Base-by-base conservation (phyloP, 2,888 invertebrate species). In the Galeruca laticollis region DNA sequence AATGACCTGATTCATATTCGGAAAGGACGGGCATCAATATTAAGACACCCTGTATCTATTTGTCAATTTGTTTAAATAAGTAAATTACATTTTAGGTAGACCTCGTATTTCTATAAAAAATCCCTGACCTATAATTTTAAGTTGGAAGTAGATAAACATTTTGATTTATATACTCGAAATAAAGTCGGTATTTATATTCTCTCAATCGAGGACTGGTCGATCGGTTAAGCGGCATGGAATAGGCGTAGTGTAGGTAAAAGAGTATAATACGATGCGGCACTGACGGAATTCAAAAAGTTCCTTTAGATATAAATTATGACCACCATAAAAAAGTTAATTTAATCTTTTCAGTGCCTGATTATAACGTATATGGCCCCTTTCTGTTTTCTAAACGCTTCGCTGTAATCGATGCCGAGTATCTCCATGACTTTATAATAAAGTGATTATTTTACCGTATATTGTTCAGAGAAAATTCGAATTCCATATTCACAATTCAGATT, bases 71-170 rank as follows among this genome's bases (percentile, higher is more conserved):
- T 37, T 3, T n/a, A 15, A 43, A 43, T 18, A 8, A 15, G 6
- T 1, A 47, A 2, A 2, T 8, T 15, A 18, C 18, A 47, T 2
- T 18, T 9, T 9, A 47, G 47, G 15, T 47, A 9, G 9, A 2
- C 47, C 47, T 18, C 18, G 18, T 47, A 47, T 47, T 15, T 47
- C 9, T 18, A 8, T 15, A 0, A 54, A 52, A 63, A n/a, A 18
- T 33, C 37, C 52, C 62, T 63, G 62, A 63, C 62, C 62, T 63
- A 63, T 63, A 63, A 65, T 65, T 69, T 69, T 60, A 56, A 59
- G 60, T 69, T 65, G 60, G 60, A 52, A 64, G 60, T 60, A 69
- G 69, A 69, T 69, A 69, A 69, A 65, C 64, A 68, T 63, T 71
- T 59, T 68, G 68, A 71, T 71, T 70, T 70, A 70, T 70, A 31